phyloP scores from a whole-genome alignment of 2,113 vertebrate species.

The Alouatta palliata region DNA sequence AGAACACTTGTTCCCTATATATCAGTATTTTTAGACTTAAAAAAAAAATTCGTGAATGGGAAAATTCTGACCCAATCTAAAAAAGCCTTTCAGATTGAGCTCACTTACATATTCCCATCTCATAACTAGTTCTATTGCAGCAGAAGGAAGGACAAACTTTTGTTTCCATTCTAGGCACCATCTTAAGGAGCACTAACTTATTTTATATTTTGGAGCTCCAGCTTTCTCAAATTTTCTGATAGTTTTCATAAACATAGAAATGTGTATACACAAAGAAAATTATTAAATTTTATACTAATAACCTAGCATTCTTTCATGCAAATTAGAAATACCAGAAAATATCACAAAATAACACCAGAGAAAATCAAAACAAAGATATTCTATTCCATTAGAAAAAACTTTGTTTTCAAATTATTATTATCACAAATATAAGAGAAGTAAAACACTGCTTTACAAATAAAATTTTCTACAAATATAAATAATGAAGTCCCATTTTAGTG shows the following conservation, averaged over 20 bases:
- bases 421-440: neutral
- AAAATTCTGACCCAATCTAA: neutral
- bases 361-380: constrained; percentile 7
- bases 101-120: neutral
- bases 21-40: constrained; percentile 53
- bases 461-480: neutral
- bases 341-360: neutral
- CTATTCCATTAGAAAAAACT: neutral
- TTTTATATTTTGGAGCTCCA: neutral
- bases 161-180: neutral
- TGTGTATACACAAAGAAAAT: neutral
- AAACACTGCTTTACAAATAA: neutral
- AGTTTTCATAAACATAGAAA: neutral
- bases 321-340: neutral
- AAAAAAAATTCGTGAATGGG: constrained; percentile 10
- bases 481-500: neutral
- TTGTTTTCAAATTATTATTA: neutral
- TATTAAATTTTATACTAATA: neutral
- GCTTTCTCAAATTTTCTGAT: neutral
- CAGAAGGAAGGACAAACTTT: neutral
- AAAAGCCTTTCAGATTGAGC: neutral
- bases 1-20: constrained; percentile 27
- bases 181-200: neutral
- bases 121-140: neutral
- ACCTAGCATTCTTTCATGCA: neutral